phyloP scores from a whole-genome alignment of 2,888 invertebrate genomes.

The Bombylius discolor region DNA sequence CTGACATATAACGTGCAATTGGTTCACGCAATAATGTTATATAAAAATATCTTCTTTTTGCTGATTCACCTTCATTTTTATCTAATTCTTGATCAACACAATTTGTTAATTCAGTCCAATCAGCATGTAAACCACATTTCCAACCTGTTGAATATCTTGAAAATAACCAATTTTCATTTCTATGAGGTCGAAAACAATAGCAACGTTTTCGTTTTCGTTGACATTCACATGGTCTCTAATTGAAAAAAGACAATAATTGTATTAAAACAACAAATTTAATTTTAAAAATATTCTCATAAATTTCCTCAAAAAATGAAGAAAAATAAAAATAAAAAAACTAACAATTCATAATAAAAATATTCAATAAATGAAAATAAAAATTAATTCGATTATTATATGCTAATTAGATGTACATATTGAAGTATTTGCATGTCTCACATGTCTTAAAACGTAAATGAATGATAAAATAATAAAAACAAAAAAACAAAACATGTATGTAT shows the following conservation, averaged over 20 bases:
- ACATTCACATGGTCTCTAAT: conserved; percentile 84
- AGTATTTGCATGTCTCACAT: too few relatives aligned
- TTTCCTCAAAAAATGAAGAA: not conserved
- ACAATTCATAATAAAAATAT: not conserved
- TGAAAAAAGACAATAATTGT: conserved; percentile 27
- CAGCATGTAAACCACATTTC: conserved; percentile 96
- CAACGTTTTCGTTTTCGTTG: conserved; percentile 78
- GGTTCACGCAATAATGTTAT: conserved; percentile 92
- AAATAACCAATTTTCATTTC: conserved; percentile 94
- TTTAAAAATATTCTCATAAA: too few relatives aligned
- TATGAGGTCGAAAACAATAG: conserved; percentile 82
- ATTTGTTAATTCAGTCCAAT: conserved; percentile 91
- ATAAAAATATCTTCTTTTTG: conserved; percentile 85
- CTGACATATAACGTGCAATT: conserved; percentile 82
- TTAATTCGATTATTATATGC: too few relatives aligned
- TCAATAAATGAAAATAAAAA: too few relatives aligned
- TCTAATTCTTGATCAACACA: conserved; percentile 88
- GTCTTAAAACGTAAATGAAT: too few relatives aligned
- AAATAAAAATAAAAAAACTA: not conserved
- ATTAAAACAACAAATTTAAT: too few relatives aligned
- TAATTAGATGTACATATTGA: too few relatives aligned
- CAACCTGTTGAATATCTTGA: conserved; percentile 94
- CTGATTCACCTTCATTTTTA: conserved; percentile 71
- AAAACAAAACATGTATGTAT: not conserved
- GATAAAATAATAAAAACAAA: not conserved